A percentile compares a stretch with the other conserved stretches of the same genome.
Conservation (phyloP, 1,140 invertebrate species). For the Subanguina moxae region DNA sequence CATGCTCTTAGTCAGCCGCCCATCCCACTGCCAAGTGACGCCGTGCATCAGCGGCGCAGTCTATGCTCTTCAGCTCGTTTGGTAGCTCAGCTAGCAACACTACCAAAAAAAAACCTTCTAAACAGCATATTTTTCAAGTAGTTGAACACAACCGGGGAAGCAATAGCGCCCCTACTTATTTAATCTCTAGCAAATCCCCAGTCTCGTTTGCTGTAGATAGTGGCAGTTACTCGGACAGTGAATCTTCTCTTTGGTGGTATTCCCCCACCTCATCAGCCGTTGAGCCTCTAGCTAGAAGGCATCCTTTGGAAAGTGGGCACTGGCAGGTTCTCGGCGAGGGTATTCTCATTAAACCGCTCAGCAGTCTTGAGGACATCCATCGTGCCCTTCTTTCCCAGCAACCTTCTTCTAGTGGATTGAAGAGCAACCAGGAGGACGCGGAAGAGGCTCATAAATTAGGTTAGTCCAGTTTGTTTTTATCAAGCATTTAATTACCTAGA, state of each 20-base stretch:
- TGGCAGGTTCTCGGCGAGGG: constrained; percentile 41
- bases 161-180: constrained; percentile 6
- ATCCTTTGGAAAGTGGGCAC: constrained; percentile 29
- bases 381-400: constrained; percentile 19
- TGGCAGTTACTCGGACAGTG: constrained; percentile 4
- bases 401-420: constrained; percentile 1
- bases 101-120: no score
- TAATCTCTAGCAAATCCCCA: neutral
- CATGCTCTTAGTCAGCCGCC: neutral
- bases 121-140: constrained; percentile 11
- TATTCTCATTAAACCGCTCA: constrained; percentile 42
- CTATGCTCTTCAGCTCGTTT: constrained; percentile 11
- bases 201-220: constrained; percentile 2
- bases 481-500: neutral
- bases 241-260: neutral
- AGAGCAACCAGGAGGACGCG: constrained; percentile 4
- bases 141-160: constrained; percentile 15
- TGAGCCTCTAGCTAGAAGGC: neutral
- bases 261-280: neutral
- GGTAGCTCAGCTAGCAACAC: neutral
- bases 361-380: constrained; percentile 21
- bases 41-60: constrained; percentile 9
- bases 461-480: constrained; percentile 2
- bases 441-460: constrained; percentile 7
- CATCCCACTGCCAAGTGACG: constrained; percentile 2